Evolutionary conservation across 1,140 invertebrate species (phyloP), one percentile per base, ranked within the genome.

Genomic region (Hirudo medicinalis): DNA sequence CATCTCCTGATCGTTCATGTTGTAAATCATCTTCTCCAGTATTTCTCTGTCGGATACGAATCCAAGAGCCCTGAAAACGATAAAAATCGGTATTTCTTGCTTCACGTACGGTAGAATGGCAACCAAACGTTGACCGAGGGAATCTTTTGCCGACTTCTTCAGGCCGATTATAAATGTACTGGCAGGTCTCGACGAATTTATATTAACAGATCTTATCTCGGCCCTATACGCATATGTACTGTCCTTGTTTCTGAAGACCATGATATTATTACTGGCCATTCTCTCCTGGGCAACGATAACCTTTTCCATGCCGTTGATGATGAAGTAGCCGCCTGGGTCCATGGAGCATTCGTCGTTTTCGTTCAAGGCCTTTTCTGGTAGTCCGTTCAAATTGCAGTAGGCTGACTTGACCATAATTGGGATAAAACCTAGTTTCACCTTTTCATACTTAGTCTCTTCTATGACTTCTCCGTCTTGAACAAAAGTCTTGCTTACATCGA

Each of bases 251-350:
- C 91, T 90, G 79, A 99, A 99, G 1, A 99, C 95, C 84, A 98
- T 99, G 2, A 98, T 95, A 70, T 94, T 97, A 80, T 99, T 99
- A 15, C 95, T 97, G 19, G 95, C 95, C 95, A 99, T 99, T 84
- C 97, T 97, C 82, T 98, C 95, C 82, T 99, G 95, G 13, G 95
- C 95, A 82, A 99, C 98, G 0, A 99, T 82, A 2, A 90, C 87
- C 83, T 88, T 83, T 72, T 83, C 81, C 17, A 80, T 81, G 2
- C 82, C 82, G 71, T 83, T 82, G 69, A 83, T 82, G 66, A 83
- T 82, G 69, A 83, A 83, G 74, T 83, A 82, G 2, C 81, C 81
- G 13, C 81, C 95, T 66, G 96, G 96, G 86, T 99, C 96, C 27
- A 98, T 83, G 0, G 96, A 95, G 78, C 96, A 99, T 84, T 99